Base-by-base conservation (phyloP, 2,113 vertebrate genomes). In the Elaphurus davidianus region DNA sequence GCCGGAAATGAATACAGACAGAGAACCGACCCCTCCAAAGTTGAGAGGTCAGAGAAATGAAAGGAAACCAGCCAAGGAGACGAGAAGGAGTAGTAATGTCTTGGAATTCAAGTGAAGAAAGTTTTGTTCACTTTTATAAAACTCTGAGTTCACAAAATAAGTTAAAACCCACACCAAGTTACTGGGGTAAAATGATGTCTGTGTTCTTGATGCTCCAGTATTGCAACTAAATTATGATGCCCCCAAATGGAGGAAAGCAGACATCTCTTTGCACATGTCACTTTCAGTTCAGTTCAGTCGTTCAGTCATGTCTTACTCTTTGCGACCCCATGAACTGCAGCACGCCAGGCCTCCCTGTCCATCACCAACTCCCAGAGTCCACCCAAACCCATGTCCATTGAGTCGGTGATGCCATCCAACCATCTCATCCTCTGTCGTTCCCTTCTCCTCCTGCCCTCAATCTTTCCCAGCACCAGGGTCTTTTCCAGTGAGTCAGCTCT, bases 201-300 rank as follows among this genome's bases (percentile, higher is more conserved):
- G 43, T 83, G 50, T 91, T 90, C 82, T 28, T 36, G 67, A 28
- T n/a, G 36, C 27, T 45, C 28, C 8, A 76, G 10, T 36, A 47
- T 2, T 54, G 47, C 47, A 92, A 50, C 74, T 92, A 95, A 94
- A 94, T 76, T 95, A 81, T 60, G 60, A 91, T 94, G 87, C 91
- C 94, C 87, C 93, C 87, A 96, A 82, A 96, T 97, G 94, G 95
- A 96, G 52, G 87, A 91, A 92, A 90, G 84, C 67, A 94, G 92
- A 40, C 30, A 86, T 54, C 81, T 79, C 50, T 92, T 33, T 50
- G 28, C 3, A 47, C 10, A 76, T 23, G 85, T 14, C 43, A 59
- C 82, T 47, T 87, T 47, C 64, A 67, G 64, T 67, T 67, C 33
- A 67, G 64, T 36, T 67, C 16, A n/a, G 62, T 67, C 7, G 0